Percentiles rank a stretch among this genome's conserved stretches.
Conservation (phyloP, 2,888 invertebrate genomes). For the Macroteleia sp. region DNA sequence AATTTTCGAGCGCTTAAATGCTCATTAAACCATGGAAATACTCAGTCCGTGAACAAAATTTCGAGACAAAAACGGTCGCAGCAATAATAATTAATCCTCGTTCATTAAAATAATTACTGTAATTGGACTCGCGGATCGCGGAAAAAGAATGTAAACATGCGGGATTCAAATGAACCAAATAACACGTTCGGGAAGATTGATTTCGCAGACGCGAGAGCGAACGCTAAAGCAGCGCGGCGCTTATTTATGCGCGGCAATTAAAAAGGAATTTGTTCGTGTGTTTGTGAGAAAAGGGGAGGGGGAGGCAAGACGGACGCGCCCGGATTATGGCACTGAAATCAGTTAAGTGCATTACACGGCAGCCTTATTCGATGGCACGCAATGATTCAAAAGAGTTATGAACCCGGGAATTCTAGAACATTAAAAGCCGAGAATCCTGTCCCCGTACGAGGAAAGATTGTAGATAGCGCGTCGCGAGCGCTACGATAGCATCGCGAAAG, state of each 20-base stretch:
- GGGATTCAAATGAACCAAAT: constrained; percentile 46
- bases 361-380: no score
- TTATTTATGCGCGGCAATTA: constrained; percentile 59
- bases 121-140: constrained; percentile 17
- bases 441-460: no score
- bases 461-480: no score
- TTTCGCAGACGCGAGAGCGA: constrained; percentile 32
- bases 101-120: constrained; percentile 49
- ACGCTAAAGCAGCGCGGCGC: constrained; percentile 36
- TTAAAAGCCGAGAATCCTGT: no score
- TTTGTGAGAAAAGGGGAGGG: not conserved
- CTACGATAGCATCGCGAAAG: no score
- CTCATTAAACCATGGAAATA: constrained; percentile 5
- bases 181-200: constrained; percentile 47
- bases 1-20: not conserved
- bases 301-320: constrained; percentile 20
- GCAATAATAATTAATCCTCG: constrained; percentile 27
- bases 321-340: constrained; percentile 42
- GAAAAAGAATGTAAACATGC: constrained; percentile 48
- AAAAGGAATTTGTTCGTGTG: constrained; percentile 47
- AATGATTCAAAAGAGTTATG: no score
- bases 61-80: not conserved
- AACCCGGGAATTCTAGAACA: no score
- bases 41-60: not conserved
- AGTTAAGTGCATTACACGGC: constrained; percentile 59